Evolutionary conservation across 2,797 vertebrate genomes (phyloP).

Genomic region (Myoxocephalus aenaeus): DNA sequence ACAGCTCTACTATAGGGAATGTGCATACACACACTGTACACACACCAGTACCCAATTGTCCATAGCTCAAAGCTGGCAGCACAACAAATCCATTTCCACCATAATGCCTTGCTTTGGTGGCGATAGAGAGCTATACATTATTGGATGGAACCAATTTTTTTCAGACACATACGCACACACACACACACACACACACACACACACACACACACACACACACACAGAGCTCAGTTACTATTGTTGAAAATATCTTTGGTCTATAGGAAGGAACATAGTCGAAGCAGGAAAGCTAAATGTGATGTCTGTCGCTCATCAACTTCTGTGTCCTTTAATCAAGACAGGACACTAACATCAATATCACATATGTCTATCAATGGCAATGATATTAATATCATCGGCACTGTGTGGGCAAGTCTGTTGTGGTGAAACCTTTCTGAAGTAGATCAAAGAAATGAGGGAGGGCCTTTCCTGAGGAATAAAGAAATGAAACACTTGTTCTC

Average conservation of each 20-base stretch:
- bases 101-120: conserved; percentile 27
- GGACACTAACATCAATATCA: conserved; percentile 1
- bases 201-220: conserved; percentile 12
- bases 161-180: conserved; percentile 29
- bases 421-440: background rate
- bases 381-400: background rate
- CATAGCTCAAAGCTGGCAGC: conserved; percentile 26
- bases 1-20: background rate
- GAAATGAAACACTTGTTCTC: conserved; percentile 23
- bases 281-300: conserved; percentile 14
- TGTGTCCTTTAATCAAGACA: background rate
- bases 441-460: conserved; percentile 13
- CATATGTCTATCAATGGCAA: background rate
- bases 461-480: conserved; percentile 2
- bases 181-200: conserved; percentile 5
- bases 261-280: conserved; percentile 12
- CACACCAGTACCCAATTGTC: background rate
- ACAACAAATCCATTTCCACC: conserved; percentile 19
- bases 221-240: conserved; percentile 11
- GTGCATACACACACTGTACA: background rate
- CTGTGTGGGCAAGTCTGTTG: background rate
- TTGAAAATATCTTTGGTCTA: conserved; percentile 8
- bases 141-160: conserved; percentile 30
- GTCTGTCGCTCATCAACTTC: background rate
- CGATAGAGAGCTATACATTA: conserved; percentile 9